Evolutionary conservation across 2,113 vertebrate species (phyloP), one percentile per base, ranked within the genome.

Genomic region (Anthoscopus minutus): DNA sequence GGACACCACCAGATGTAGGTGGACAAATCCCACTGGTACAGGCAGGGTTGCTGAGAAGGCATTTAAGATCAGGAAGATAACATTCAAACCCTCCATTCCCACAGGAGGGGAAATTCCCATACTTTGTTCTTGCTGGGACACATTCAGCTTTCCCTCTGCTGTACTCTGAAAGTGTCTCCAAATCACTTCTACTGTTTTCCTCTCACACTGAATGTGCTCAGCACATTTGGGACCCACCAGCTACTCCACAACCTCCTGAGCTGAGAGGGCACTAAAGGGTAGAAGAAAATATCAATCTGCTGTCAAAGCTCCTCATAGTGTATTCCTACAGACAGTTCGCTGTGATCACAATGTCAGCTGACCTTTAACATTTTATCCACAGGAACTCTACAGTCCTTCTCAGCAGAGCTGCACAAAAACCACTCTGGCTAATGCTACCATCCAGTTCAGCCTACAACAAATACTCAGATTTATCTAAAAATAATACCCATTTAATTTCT

Each of bases 141-240:
- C 35, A 89, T 86, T 66, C 72, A 86, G 38, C 60, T 78, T 79
- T 81, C 50, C 37, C 30, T 67, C 19, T 50, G 30, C 66, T 38
- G 22, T 53, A 30, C 54, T 84, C 47, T 35, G 53, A 17, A 50
- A 86, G 22, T 3, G 4, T 28, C 57, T 53, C 65, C 25, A 28
- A 82, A 37, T 53, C 19, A 8, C 53, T 56, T 13, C 62, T 60
- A 33, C 57, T 11, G 11, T 42, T 92, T 56, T 81, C 62, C 64
- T 66, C 0, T 0, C 23, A 40, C 37, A 33, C 14, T 4, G 0
- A 45, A 48, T 3, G 4, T 5, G 25, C 21, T n/a, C n/a, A 58
- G 21, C 40, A 76, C 6, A 0, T 78, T 37, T 57, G 25, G 47
- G 13, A 33, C 15, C 11, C 22, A 27, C 13, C 40, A 89, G 50